These are phyloP conservation scores for Chaitophorus viminalis DNA, from an alignment of 2,888 invertebrate genomes.

Conservation along the genomic window DNA sequence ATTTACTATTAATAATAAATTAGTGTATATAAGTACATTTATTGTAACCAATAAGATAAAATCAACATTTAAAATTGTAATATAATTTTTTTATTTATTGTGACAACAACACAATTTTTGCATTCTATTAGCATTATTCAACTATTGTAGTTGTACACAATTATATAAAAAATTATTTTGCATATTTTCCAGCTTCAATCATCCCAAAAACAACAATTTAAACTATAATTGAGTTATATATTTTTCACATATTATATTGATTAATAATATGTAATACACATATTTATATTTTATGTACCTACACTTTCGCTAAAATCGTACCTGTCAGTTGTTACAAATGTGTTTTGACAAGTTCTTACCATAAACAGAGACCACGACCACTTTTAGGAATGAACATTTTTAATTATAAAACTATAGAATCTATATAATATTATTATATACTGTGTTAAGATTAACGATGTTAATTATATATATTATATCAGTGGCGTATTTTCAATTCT, in stretches of 20 bases:
- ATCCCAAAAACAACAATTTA: neutral
- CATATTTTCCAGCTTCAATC: no score
- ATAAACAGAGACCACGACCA: neutral
- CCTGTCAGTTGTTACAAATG: constrained; percentile 4
- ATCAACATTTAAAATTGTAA: no score
- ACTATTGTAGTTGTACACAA: neutral
- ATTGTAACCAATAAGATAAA: no score
- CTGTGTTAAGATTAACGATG: no score
- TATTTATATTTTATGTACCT: no score
- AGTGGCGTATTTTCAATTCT: no score
- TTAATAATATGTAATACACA: no score
- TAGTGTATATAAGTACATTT: no score
- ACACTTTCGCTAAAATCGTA: neutral
- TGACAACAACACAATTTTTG: neutral
- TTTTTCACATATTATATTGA: neutral
- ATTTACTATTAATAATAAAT: no score
- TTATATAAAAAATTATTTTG: neutral
- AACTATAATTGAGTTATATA: neutral
- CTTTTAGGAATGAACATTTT: constrained; percentile 6
- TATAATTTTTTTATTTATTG: neutral
- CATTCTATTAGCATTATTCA: neutral
- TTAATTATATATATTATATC: neutral
- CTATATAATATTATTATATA: no score
- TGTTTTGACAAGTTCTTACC: neutral
- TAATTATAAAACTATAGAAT: neutral